Percentiles rank a stretch among this genome's conserved stretches.
These are phyloP conservation scores for Choloepus didactylus DNA, from an alignment of 2,797 vertebrate species.

Conservation along the genomic window DNA sequence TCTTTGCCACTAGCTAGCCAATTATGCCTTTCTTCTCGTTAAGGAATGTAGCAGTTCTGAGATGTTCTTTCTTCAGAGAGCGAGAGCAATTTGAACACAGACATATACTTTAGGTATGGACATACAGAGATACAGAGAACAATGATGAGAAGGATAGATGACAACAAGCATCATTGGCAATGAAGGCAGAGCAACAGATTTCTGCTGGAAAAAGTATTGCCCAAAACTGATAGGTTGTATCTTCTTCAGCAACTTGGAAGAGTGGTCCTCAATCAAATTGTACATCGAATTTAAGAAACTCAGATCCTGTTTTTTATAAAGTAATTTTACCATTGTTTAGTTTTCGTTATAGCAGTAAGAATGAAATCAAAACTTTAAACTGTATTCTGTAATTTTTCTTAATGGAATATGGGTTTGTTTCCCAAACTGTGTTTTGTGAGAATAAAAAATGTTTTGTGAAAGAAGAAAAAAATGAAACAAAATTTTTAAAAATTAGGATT, in stretches of 20 bases:
- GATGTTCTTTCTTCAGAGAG: not conserved
- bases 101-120: no score
- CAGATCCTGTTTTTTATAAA: not conserved
- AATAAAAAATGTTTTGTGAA: not conserved
- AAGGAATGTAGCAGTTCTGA: constrained; percentile 27
- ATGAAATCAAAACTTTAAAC: constrained; percentile 30
- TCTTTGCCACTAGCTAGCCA: constrained; percentile 18
- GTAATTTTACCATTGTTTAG: constrained; percentile 45
- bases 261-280: not conserved
- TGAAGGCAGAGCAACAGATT: constrained; percentile 20
- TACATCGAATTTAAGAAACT: constrained; percentile 20
- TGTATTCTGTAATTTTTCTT: not conserved
- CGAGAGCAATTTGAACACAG: no score
- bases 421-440: not conserved
- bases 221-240: not conserved
- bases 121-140: not conserved
- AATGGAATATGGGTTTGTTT: not conserved
- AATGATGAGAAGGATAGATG: not conserved
- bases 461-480: not conserved
- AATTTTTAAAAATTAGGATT: not conserved
- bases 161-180: not conserved
- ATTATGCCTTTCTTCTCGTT: constrained; percentile 36
- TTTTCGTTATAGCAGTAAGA: not conserved
- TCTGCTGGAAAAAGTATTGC: constrained; percentile 3
- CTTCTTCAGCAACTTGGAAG: not conserved